These are phyloP conservation scores for Bursaphelenchus okinawaensis DNA, from an alignment of 2,888 invertebrate species.

Conservation along the genomic window DNA sequence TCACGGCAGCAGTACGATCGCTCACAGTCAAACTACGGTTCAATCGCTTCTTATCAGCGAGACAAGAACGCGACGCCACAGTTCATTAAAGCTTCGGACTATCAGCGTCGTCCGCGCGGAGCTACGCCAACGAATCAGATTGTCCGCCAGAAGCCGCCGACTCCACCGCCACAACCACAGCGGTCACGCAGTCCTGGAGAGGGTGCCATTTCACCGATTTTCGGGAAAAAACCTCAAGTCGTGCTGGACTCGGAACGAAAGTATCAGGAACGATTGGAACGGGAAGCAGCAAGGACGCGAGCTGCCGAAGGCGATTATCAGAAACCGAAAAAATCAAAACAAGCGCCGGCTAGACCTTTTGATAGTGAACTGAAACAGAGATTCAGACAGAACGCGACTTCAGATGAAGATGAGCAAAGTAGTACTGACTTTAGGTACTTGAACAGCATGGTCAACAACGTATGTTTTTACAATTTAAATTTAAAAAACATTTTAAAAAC, in stretches of 20 bases:
- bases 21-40: not conserved
- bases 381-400: not conserved
- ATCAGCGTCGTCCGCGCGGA: slow-evolving; percentile 13
- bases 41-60: not conserved
- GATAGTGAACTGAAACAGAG: not conserved
- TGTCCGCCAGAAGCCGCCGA: slow-evolving; percentile 53
- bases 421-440: not conserved
- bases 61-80: not conserved
- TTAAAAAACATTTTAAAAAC: not conserved
- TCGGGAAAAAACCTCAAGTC: slow-evolving; percentile 11
- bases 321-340: not conserved
- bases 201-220: slow-evolving; percentile 11
- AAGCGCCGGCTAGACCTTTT: not conserved
- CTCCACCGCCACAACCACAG: slow-evolving; percentile 45
- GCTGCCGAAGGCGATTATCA: not conserved
- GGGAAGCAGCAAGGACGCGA: not conserved
- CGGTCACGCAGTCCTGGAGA: slow-evolving; percentile 14
- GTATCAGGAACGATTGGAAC: slow-evolving; percentile 6
- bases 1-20: not conserved
- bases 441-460: not conserved
- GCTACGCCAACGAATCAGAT: slow-evolving; percentile 31
- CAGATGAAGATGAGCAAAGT: not conserved
- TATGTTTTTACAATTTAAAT: too few relatives aligned
- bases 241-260: slow-evolving; percentile 7
- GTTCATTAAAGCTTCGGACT: not conserved